phyloP scores from a whole-genome alignment of 1,140 invertebrate species.

The Ceratosolen solmsi region DNA sequence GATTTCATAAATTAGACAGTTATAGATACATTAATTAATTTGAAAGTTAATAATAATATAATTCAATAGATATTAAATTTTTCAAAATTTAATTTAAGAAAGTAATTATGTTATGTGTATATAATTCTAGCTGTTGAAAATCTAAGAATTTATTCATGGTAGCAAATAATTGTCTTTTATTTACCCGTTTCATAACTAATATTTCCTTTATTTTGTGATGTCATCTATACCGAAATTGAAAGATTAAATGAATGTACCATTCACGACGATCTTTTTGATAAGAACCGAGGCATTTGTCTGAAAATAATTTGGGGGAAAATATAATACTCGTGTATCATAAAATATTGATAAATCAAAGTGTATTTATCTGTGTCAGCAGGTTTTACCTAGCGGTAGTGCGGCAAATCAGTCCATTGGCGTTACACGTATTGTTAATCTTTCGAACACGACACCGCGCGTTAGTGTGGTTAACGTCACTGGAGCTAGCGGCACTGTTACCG shows the following conservation, averaged over 20 bases:
- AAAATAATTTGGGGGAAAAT: conserved; percentile 32
- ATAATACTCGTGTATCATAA: too few species aligned
- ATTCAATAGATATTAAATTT: too few species aligned
- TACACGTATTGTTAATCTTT: conserved; percentile 70
- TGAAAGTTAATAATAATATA: too few species aligned
- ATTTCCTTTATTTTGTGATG: conserved; percentile 52
- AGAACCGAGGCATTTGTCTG: conserved; percentile 64
- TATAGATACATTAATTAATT: too few species aligned
- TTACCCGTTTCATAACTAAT: background rate
- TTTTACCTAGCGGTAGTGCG: conserved; percentile 65
- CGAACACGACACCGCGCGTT: conserved; percentile 63
- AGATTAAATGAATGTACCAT: conserved; percentile 58
- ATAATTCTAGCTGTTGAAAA: too few species aligned
- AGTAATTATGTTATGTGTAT: too few species aligned
- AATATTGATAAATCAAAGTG: too few species aligned
- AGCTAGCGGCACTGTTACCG: conserved; percentile 54
- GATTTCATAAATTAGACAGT: too few species aligned
- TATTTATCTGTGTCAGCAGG: conserved; percentile 60
- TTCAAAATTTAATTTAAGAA: too few species aligned
- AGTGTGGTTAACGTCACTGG: conserved; percentile 63
- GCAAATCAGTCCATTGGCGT: conserved; percentile 69
- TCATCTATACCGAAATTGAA: conserved; percentile 60
- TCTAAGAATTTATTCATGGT: too few species aligned
- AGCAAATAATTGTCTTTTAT: too few species aligned
- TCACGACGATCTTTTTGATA: conserved; percentile 55